These are phyloP conservation scores for Zelostemma sp. DNA, from an alignment of 1,140 invertebrate genomes.

Conservation along the genomic window DNA sequence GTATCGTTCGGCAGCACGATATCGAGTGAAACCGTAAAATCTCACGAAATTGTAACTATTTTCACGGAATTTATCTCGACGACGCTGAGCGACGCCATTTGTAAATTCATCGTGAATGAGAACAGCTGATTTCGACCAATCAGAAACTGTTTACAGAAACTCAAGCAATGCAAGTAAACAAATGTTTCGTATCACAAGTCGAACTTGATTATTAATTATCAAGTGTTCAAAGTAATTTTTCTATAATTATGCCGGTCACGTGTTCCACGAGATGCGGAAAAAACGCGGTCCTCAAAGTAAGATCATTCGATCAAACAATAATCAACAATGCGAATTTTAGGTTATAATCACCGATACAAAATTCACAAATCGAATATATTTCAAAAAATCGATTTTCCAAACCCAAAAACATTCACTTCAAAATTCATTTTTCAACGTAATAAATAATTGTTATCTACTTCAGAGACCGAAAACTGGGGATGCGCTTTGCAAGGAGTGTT, in stretches of 20 bases:
- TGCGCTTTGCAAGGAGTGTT: slow-evolving; percentile 95
- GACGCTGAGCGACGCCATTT: not conserved
- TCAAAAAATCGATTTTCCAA: not conserved
- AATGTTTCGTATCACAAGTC: no score
- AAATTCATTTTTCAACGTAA: slow-evolving; percentile 76
- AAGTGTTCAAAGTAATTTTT: not conserved
- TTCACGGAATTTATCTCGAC: not conserved
- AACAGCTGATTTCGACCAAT: no score
- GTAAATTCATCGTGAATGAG: no score
- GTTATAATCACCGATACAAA: slow-evolving; percentile 8
- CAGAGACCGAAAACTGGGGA: slow-evolving; percentile 92
- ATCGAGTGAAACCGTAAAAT: not conserved
- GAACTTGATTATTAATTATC: not conserved
- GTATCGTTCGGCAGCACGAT: not conserved
- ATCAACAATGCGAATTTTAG: no score
- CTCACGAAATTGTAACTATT: not conserved
- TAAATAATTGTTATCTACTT: slow-evolving; percentile 53
- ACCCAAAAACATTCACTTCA: not conserved
- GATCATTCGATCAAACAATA: not conserved
- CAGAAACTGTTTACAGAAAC: no score
- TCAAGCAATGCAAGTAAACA: no score
- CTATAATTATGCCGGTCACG: slow-evolving; percentile 12
- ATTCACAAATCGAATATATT: slow-evolving; percentile 6
- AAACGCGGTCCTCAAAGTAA: slow-evolving; percentile 17
- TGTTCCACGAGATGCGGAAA: slow-evolving; percentile 25